Conservation (phyloP, 2,888 invertebrate species). For the Drosophila helvetica region DNA sequence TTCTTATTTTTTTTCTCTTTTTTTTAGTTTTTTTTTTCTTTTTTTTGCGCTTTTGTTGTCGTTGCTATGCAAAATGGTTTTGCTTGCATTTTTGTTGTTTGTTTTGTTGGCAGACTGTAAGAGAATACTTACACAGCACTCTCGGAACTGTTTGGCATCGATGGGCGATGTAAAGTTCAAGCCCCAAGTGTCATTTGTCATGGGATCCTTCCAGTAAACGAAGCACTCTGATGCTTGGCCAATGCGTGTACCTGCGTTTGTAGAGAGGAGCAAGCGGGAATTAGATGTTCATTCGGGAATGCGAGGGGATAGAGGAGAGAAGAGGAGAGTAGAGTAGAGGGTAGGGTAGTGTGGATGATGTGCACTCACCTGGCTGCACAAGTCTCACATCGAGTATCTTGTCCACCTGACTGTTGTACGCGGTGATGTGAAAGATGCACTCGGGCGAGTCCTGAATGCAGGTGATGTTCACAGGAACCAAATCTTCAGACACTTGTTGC, state of each 20-base stretch:
- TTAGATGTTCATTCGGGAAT: not conserved
- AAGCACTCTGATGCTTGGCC: constrained; percentile 99
- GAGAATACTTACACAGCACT: constrained; percentile 95
- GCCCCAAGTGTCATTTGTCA: constrained; percentile 99
- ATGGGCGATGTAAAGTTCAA: constrained; percentile 98
- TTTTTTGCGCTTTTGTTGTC: constrained; percentile 52
- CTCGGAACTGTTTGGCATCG: constrained; percentile 98
- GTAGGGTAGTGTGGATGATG: not conserved
- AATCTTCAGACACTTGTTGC: constrained; percentile 99
- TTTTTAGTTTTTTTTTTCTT: constrained; percentile 17
- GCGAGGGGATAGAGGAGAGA: not conserved
- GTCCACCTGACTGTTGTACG: constrained; percentile 99
- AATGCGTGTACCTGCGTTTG: constrained; percentile 94
- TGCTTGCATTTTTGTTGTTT: constrained; percentile 39
- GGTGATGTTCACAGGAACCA: constrained; percentile 99
- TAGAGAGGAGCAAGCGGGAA: not conserved
- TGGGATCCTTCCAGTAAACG: constrained; percentile 99
- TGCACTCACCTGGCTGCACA: constrained; percentile 93
- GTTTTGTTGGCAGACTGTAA: constrained; percentile 78
- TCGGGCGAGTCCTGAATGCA: constrained; percentile 98
- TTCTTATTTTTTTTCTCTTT: constrained; percentile 23
- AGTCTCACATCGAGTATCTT: constrained; percentile 99
- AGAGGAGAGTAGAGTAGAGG: too few relatives aligned
- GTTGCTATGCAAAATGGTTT: constrained; percentile 49
- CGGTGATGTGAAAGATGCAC: constrained; percentile 99